A percentile compares a stretch with the other conserved stretches of the same genome.
Conservation (phyloP, 1,140 invertebrate genomes). For the Ostrea edulis region DNA sequence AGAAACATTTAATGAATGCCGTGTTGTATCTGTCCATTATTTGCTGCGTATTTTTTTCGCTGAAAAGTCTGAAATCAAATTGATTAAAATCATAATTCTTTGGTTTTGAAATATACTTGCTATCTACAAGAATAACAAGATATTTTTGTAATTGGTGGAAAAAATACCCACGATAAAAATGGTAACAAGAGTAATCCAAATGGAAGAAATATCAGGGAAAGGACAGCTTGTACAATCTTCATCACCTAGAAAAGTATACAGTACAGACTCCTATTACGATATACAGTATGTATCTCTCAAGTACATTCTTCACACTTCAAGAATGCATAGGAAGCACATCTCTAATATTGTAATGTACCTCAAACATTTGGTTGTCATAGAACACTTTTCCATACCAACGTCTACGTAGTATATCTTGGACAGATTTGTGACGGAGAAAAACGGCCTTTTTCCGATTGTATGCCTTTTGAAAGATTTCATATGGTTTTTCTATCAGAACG, state of each 20-base stretch:
- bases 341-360: background rate
- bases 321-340: background rate
- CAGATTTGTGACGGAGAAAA: background rate
- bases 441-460: background rate
- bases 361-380: background rate
- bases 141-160: background rate
- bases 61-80: constrained; percentile 1
- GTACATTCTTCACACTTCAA: background rate
- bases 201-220: background rate
- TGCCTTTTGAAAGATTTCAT: background rate
- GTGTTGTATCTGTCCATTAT: constrained; percentile 7
- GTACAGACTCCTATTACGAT: background rate
- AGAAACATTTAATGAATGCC: background rate
- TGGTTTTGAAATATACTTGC: background rate
- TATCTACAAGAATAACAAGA: background rate
- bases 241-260: background rate
- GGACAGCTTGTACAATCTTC: background rate
- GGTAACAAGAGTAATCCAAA: background rate
- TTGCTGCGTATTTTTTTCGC: background rate
- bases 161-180: background rate
- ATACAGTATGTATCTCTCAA: background rate
- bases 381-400: background rate
- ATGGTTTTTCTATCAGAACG: background rate
- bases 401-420: background rate
- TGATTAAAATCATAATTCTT: no score